Percentiles rank a stretch among this genome's conserved stretches.
Conservation (phyloP, 2,888 invertebrate species). For the Lymantria dispar region DNA sequence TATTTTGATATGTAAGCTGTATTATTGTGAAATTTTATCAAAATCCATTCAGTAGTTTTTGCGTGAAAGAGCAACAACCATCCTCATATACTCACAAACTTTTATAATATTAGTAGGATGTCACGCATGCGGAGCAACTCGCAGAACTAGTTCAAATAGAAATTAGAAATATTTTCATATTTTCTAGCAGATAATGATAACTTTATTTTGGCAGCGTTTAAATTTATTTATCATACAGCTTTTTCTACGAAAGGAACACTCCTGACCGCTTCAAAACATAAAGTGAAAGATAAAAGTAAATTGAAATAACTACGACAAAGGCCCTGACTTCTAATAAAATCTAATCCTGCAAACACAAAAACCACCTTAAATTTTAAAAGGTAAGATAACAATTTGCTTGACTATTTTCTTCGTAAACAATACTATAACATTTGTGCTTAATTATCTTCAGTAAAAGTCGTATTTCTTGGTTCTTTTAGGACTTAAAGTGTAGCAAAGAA, state of each 20-base stretch:
- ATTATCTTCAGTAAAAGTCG: constrained; percentile 32
- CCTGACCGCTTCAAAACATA: constrained; percentile 3
- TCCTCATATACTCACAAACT: too few species aligned
- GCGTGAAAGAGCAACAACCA: too few species aligned
- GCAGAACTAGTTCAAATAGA: background rate
- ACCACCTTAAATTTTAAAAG: constrained; percentile 8
- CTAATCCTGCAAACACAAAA: constrained; percentile 2
- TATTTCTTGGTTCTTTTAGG: constrained; percentile 28
- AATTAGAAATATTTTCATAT: background rate
- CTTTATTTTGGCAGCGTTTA: background rate
- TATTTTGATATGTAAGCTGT: too few species aligned
- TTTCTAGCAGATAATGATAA: background rate
- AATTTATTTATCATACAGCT: background rate
- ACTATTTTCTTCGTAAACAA: constrained; percentile 12
- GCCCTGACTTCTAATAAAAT: constrained; percentile 8
- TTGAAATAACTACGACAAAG: constrained; percentile 21
- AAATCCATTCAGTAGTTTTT: too few species aligned
- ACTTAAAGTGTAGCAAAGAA: constrained; percentile 7
- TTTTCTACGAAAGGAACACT: background rate
- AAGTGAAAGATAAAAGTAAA: constrained; percentile 12
- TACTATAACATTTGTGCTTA: constrained; percentile 27
- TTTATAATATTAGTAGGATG: too few species aligned
- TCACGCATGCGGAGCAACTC: too few species aligned
- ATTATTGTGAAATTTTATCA: too few species aligned
- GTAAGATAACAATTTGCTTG: constrained; percentile 23